Conservation (phyloP, 2,888 invertebrate genomes). For the Alitta virens region DNA sequence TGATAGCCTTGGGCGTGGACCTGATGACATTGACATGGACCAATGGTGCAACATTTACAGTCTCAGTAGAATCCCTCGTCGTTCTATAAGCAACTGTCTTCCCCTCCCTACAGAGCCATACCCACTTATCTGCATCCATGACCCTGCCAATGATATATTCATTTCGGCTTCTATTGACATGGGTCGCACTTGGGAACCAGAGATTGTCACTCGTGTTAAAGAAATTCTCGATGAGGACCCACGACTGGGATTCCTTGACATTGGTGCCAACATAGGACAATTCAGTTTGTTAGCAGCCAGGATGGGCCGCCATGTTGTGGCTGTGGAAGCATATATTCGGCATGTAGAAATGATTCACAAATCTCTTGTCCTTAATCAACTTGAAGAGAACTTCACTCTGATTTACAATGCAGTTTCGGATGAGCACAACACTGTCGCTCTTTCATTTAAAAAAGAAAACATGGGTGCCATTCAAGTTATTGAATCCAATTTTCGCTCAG, state of each 20-base stretch:
- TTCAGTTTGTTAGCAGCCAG: conserved; percentile 14
- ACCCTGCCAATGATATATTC: conserved; percentile 6
- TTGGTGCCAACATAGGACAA: conserved; percentile 21
- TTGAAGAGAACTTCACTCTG: conserved; percentile 12
- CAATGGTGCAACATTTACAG: not conserved
- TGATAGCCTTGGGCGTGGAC: too few species aligned
- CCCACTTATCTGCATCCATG: conserved; percentile 8
- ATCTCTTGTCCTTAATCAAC: conserved; percentile 4
- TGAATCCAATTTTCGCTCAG: conserved; percentile 5
- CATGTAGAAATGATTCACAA: conserved; percentile 13
- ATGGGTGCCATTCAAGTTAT: conserved; percentile 12
- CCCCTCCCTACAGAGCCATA: conserved; percentile 2
- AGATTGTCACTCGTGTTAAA: conserved; percentile 8
- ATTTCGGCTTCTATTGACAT: conserved; percentile 8
- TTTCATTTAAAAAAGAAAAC: conserved; percentile 14
- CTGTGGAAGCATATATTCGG: conserved; percentile 15
- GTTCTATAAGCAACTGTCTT: not conserved
- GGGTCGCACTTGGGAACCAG: conserved; percentile 7
- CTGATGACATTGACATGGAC: too few species aligned
- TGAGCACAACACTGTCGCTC: conserved; percentile 1
- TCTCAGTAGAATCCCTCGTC: not conserved
- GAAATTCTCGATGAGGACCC: conserved; percentile 5
- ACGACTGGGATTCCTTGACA: conserved; percentile 12
- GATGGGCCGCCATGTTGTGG: conserved; percentile 12
- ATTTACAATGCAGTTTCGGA: conserved; percentile 17